Conservation (phyloP, 2,888 invertebrate genomes). For the Stenolophus ochropezus region DNA sequence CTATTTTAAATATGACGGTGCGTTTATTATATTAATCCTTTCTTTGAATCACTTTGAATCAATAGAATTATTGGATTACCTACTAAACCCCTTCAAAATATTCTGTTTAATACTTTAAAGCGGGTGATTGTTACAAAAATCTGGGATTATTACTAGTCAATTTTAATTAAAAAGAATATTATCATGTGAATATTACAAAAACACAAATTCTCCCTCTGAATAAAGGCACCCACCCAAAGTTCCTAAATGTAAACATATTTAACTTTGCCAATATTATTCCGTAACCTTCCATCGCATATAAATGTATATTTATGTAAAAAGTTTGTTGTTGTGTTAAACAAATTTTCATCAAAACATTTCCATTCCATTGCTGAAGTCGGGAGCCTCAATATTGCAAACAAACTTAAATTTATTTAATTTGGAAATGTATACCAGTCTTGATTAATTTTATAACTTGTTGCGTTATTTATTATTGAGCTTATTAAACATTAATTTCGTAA, state of each 20-base stretch:
- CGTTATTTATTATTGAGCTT: too few species aligned
- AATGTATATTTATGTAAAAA: not conserved
- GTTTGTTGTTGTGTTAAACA: not conserved
- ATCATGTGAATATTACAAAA: not conserved
- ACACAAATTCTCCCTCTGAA: not conserved
- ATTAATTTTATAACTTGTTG: not conserved
- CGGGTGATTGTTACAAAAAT: not conserved
- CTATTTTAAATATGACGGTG: not conserved
- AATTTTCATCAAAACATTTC: not conserved
- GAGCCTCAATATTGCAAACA: not conserved
- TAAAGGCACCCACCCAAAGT: not conserved
- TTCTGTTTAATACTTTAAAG: not conserved
- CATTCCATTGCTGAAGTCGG: not conserved
- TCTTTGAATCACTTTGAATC: not conserved
- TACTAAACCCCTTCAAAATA: not conserved
- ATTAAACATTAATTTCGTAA: too few species aligned
- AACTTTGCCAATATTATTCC: not conserved
- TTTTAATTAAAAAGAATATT: not conserved
- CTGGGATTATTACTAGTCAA: not conserved
- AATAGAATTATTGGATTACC: constrained; percentile 12
- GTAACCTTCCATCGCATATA: not conserved
- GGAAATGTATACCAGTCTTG: not conserved
- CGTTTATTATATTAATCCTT: not conserved
- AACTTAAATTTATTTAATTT: not conserved
- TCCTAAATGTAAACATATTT: not conserved